Evolutionary conservation across 2,113 vertebrate species (phyloP).

Genomic region (Garra rufa): DNA sequence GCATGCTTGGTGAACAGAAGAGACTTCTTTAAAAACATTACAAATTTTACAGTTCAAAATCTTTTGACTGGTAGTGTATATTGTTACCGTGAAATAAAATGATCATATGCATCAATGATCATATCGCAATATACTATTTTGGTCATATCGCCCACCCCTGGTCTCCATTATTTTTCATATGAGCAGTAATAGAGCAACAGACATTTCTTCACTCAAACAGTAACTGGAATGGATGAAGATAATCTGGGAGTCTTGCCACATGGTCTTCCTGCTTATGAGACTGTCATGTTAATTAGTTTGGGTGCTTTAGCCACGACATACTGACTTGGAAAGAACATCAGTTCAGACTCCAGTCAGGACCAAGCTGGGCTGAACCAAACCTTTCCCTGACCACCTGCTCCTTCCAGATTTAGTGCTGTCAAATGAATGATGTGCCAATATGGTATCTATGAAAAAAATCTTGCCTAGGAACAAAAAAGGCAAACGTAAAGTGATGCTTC

Average conservation of each 20-base stretch:
- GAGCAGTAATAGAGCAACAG: background rate
- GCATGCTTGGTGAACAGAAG: too few relatives aligned
- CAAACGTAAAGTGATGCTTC: too few relatives aligned
- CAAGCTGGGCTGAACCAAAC: background rate
- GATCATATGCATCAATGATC: too few relatives aligned
- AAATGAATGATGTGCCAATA: background rate
- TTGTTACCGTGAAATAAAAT: too few relatives aligned
- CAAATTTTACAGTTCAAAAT: too few relatives aligned
- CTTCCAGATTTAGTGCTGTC: background rate
- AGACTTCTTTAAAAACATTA: too few relatives aligned
- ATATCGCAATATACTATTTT: too few relatives aligned
- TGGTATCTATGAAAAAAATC: background rate
- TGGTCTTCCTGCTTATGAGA: background rate
- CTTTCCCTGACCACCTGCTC: constrained; percentile 11
- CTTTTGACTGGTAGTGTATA: too few relatives aligned
- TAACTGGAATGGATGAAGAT: background rate
- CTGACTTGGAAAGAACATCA: constrained; percentile 6
- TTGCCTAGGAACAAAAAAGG: background rate
- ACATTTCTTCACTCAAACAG: constrained; percentile 3
- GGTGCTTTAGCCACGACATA: constrained; percentile 5
- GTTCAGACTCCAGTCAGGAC: background rate
- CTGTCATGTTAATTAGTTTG: constrained; percentile 19
- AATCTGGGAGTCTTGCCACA: constrained; percentile 18
- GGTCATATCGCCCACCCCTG: too few relatives aligned
- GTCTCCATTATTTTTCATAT: background rate